Evolutionary conservation across 1,140 invertebrate genomes (phyloP).

Genomic region (Cherax quadricarinatus): DNA sequence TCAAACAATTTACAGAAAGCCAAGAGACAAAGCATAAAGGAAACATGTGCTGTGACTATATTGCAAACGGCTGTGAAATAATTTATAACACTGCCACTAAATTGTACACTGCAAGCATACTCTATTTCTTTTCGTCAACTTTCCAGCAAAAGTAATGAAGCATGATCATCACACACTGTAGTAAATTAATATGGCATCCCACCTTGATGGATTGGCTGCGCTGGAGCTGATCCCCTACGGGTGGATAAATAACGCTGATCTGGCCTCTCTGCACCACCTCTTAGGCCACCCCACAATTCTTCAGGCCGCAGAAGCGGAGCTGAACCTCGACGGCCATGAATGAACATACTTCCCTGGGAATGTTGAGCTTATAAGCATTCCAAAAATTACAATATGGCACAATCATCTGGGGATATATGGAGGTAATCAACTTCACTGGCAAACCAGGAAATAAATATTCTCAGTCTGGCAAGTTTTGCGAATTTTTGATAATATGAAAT

Average conservation of each 20-base stretch:
- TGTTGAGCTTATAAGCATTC: neutral
- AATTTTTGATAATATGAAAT: no score
- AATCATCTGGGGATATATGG: no score
- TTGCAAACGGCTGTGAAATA: neutral
- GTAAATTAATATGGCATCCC: neutral
- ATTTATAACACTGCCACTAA: neutral
- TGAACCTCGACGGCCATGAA: slow-evolving; percentile 61
- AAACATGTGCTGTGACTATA: neutral
- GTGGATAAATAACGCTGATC: slow-evolving; percentile 51
- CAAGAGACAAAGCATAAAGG: neutral
- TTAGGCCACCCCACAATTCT: slow-evolving; percentile 57
- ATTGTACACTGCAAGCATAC: neutral
- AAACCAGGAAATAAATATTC: no score
- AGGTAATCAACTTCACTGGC: no score
- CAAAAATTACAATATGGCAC: no score
- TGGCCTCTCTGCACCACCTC: slow-evolving; percentile 60
- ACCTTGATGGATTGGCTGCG: slow-evolving; percentile 56
- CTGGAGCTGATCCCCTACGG: slow-evolving; percentile 56
- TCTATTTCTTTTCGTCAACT: neutral
- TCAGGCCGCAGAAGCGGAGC: slow-evolving; percentile 56
- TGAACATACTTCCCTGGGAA: slow-evolving; percentile 51
- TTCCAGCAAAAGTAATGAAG: neutral
- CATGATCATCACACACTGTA: neutral
- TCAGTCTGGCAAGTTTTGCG: no score
- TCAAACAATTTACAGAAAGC: neutral